Evolutionary conservation across 1,140 invertebrate species (phyloP).

Genomic region (Lucilia cuprina): DNA sequence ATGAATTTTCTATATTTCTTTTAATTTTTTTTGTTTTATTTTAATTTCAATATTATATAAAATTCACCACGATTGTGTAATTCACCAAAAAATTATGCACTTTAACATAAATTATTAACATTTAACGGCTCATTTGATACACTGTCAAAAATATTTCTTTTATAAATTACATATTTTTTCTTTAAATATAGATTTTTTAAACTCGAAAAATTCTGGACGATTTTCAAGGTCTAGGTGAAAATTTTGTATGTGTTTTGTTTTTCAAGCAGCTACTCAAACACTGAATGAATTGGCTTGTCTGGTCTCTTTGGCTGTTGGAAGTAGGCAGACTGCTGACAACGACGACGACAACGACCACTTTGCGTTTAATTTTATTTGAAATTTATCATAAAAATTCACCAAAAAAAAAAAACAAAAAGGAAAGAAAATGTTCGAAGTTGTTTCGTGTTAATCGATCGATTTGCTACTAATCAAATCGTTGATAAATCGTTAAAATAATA

Average conservation of each 20-base stretch:
- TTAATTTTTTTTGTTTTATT: neutral
- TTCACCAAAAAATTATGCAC: conserved; percentile 34
- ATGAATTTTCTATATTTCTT: neutral
- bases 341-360: neutral
- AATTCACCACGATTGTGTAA: conserved; percentile 41
- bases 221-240: neutral
- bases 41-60: conserved; percentile 32
- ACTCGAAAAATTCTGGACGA: neutral
- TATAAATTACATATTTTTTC: neutral
- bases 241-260: neutral
- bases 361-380: conserved; percentile 4
- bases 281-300: neutral
- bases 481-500: conserved; percentile 21
- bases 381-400: no score
- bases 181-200: neutral
- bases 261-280: conserved; percentile 7
- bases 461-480: conserved; percentile 59
- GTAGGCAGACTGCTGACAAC: neutral
- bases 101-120: conserved; percentile 21
- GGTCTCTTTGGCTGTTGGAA: neutral
- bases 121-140: conserved; percentile 9
- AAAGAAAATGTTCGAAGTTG: neutral
- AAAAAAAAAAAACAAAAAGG: neutral
- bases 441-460: conserved; percentile 58
- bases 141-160: neutral